Evolutionary conservation across 2,113 vertebrate species (phyloP).

Genomic region (Cisticola juncidis): DNA sequence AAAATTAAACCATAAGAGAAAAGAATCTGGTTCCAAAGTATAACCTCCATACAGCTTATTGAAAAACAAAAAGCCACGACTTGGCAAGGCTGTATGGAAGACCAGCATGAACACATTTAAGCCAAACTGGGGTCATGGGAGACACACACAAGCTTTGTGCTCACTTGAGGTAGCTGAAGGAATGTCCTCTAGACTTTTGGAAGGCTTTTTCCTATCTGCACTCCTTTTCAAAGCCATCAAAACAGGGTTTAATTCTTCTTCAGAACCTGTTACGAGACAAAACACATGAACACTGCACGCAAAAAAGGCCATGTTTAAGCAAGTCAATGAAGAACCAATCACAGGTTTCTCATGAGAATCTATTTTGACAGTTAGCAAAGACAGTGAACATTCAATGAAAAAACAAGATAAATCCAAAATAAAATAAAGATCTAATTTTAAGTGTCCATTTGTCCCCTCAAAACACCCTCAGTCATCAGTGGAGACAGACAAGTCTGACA

Average conservation of each 20-base stretch:
- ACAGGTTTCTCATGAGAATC: neutral
- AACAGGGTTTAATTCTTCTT: slow-evolving; percentile 75
- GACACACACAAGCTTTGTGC: slow-evolving; percentile 68
- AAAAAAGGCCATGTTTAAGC: neutral
- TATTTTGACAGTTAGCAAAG: neutral
- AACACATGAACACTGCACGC: slow-evolving; percentile 76
- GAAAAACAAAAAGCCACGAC: neutral
- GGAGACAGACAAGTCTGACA: neutral
- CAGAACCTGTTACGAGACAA: slow-evolving; percentile 83
- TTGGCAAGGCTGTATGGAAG: slow-evolving; percentile 27
- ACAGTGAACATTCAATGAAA: neutral
- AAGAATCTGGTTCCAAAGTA: neutral
- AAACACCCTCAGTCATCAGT: neutral
- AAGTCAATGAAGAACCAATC: neutral
- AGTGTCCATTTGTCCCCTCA: neutral
- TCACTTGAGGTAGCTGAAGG: slow-evolving; percentile 84
- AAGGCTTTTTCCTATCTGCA: slow-evolving; percentile 79
- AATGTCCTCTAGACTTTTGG: slow-evolving; percentile 89
- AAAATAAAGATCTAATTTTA: neutral
- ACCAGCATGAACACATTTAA: neutral
- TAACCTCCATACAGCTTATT: neutral
- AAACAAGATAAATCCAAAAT: neutral
- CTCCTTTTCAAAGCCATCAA: slow-evolving; percentile 78
- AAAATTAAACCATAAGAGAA: neutral
- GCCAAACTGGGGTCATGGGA: slow-evolving; percentile 18